Evolutionary conservation across 2,888 invertebrate species (phyloP).

Genomic region (Entomobrya multifasciata): DNA sequence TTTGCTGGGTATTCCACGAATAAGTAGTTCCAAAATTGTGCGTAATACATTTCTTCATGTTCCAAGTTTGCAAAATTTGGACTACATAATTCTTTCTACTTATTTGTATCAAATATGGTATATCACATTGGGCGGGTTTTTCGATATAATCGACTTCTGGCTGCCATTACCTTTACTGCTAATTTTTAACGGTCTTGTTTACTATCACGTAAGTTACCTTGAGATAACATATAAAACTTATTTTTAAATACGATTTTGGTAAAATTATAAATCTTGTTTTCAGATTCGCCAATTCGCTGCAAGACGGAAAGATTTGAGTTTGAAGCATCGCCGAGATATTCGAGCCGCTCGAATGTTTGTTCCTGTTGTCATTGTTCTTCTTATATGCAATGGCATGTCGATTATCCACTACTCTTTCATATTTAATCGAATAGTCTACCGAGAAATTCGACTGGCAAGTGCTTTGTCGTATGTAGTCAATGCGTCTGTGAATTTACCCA

Average conservation of each 20-base stretch:
- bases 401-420: not conserved
- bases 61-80: not conserved
- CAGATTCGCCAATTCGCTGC: conserved; percentile 15
- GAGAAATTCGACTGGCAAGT: not conserved
- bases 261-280: no score
- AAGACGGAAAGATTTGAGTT: not conserved
- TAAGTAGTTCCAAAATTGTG: not conserved
- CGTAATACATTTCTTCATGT: not conserved
- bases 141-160: conserved; percentile 45
- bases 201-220: not conserved
- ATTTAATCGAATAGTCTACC: not conserved
- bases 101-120: conserved; percentile 14
- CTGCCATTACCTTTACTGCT: conserved; percentile 43
- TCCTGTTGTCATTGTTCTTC: conserved; percentile 34
- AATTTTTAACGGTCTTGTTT: conserved; percentile 12
- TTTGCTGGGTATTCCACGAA: not conserved
- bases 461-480: not conserved
- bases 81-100: conserved; percentile 8
- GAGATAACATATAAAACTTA: not conserved
- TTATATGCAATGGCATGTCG: conserved; percentile 23
- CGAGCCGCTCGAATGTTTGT: conserved; percentile 34
- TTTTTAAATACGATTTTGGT: not conserved
- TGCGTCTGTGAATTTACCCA: conserved; percentile 41
- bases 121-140: not conserved
- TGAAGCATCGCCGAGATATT: not conserved